These are phyloP conservation scores for Anolis apletophallus DNA, from an alignment of 2,797 vertebrate species.

Conservation along the genomic window DNA sequence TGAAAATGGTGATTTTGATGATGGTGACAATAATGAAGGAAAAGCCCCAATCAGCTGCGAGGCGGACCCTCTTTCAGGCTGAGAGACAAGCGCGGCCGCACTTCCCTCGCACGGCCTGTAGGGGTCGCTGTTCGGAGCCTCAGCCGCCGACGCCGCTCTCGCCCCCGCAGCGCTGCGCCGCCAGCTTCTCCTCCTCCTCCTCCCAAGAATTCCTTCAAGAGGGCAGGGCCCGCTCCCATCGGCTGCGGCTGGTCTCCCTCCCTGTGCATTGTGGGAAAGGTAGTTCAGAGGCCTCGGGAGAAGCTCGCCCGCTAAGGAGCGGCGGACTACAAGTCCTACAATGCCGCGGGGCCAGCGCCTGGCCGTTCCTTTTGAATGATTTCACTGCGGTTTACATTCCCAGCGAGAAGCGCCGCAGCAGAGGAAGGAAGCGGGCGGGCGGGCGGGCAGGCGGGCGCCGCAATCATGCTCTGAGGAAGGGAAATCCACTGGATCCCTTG, in stretches of 20 bases:
- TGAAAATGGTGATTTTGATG: too few relatives aligned
- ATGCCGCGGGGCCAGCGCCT: neutral
- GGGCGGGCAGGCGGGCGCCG: neutral
- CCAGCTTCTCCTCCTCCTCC: neutral
- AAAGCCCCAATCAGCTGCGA: too few relatives aligned
- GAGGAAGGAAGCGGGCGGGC: neutral
- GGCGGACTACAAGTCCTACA: slow-evolving; percentile 38
- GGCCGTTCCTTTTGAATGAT: slow-evolving; percentile 55
- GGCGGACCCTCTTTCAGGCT: too few relatives aligned
- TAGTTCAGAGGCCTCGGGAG: neutral
- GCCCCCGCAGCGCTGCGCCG: neutral
- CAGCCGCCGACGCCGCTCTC: neutral
- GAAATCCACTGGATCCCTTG: neutral
- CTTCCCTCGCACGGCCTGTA: slow-evolving; percentile 1
- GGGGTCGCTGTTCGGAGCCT: slow-evolving; percentile 5
- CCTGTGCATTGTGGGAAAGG: slow-evolving; percentile 15
- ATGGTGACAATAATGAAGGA: too few relatives aligned
- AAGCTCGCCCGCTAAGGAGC: fast-evolving
- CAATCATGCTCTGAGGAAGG: slow-evolving; percentile 18
- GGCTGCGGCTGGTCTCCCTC: neutral
- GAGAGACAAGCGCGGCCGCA: too few relatives aligned
- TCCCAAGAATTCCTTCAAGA: slow-evolving; percentile 29
- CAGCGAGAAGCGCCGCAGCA: slow-evolving; percentile 33
- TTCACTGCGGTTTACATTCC: slow-evolving; percentile 54
- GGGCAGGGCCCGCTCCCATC: slow-evolving; percentile 19